A percentile compares a stretch with the other conserved stretches of the same genome.
phyloP scores from a whole-genome alignment of 2,797 vertebrate species.

The Esox lucius region DNA sequence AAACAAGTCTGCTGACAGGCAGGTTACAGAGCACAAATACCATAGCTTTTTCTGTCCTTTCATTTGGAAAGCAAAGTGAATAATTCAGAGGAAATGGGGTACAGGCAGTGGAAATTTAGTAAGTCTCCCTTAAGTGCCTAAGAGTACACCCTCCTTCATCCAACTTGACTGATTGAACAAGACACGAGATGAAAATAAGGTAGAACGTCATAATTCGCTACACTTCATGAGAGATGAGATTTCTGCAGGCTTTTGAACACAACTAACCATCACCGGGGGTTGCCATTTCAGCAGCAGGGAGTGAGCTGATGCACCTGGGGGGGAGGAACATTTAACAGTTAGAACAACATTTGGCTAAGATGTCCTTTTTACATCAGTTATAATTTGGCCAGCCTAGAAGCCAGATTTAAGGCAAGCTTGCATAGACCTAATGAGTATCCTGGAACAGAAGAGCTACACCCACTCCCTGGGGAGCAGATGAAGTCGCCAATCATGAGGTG shows the following conservation, averaged over 20 bases:
- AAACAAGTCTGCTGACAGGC: not conserved
- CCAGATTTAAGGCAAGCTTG: not conserved
- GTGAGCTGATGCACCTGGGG: constrained; percentile 45
- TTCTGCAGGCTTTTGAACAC: not conserved
- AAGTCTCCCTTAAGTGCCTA: not conserved
- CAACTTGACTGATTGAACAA: not conserved
- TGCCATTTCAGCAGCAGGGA: constrained; percentile 56
- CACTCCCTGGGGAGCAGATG: not conserved
- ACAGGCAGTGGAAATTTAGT: not conserved
- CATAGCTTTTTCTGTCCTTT: too few species aligned
- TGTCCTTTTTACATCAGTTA: not conserved
- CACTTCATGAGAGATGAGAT: not conserved
- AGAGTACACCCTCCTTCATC: not conserved
- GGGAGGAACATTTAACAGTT: not conserved
- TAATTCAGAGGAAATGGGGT: not conserved
- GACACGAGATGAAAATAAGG: not conserved
- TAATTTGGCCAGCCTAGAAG: not conserved
- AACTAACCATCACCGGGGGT: constrained; percentile 55
- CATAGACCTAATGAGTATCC: not conserved
- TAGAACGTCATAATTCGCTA: not conserved
- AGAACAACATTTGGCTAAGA: not conserved
- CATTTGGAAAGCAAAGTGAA: not conserved
- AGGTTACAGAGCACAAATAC: not conserved
- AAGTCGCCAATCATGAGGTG: not conserved
- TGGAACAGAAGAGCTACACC: not conserved